Evolutionary conservation across 23 tunicate species (phyloP), one percentile per base, ranked within the genome.

Genomic region (Trididemnum miniatum): DNA sequence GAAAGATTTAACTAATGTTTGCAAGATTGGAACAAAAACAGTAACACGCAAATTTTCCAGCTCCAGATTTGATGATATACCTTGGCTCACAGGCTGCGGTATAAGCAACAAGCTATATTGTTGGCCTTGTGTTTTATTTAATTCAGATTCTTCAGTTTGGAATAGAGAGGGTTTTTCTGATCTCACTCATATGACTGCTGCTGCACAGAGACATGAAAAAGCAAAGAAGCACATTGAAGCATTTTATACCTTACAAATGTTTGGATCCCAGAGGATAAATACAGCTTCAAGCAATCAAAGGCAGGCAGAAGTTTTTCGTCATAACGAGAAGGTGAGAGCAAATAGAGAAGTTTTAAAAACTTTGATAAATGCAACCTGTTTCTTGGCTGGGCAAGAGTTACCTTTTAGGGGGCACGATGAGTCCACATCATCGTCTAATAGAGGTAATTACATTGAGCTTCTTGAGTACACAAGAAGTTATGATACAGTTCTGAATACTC

Each of bases 401-500:
- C 69, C 69, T 15, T 62, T 62, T 62, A 62, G 69, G 22, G 69
- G 69, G 4, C 69, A 62, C 30, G 24, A 22, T 62, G 69, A 44
- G 15, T 44, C 54, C 15, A 7, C 54, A 7, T 9, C 9, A 44
- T 44, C 54, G 15, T 7, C 15, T 26, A 62, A 62, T 62, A 20
- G 69, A 62, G 69, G 69, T 4, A 62, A 62, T 22, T 62, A 62
- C 69, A 22, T 62, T 15, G 69, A 62, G 69, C 26, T 62, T 15
- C 69, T 62, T 62, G 69, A 62, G 5, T 62, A 62, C 69, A 62
- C 69, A 9, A 62, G 69, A 62, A 26, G 24, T 4, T 62, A 62
- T 62, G 69, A 62, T 9, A 26, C 69, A 62, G 23, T 62, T 23
- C 69, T 62, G 69, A 62, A 62, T 22, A 4, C 29, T 25, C 69